Evolutionary conservation across 1,140 invertebrate genomes (phyloP).

Genomic region (Heliconius congener): DNA sequence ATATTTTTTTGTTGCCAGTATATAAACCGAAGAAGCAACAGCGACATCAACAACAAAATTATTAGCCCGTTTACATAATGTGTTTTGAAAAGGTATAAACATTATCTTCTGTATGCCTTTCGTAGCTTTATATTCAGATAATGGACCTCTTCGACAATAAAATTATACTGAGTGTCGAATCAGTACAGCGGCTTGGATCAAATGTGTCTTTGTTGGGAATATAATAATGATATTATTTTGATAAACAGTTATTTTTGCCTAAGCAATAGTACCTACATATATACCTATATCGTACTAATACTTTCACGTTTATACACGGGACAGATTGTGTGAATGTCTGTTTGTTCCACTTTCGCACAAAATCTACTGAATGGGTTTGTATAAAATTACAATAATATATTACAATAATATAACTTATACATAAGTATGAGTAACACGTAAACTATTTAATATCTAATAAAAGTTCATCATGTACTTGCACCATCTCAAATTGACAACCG

Average conservation of each 20-base stretch:
- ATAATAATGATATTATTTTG: conserved; percentile 7
- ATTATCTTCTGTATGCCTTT: conserved; percentile 26
- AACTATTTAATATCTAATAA: too few species aligned
- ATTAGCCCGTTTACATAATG: conserved; percentile 29
- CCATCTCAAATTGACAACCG: too few species aligned
- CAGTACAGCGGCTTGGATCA: conserved; percentile 7
- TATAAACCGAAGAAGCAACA: not conserved
- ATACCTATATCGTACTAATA: too few species aligned
- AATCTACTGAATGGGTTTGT: too few species aligned
- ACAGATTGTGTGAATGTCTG: too few species aligned
- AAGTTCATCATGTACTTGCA: too few species aligned
- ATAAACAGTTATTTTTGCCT: not conserved
- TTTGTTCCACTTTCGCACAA: too few species aligned
- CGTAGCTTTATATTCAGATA: conserved; percentile 31
- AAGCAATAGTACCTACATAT: not conserved
- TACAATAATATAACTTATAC: too few species aligned
- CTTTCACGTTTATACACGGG: too few species aligned
- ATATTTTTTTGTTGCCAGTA: conserved; percentile 3
- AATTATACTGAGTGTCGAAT: conserved; percentile 39
- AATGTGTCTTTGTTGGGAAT: not conserved
- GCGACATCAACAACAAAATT: conserved; percentile 25
- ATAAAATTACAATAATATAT: too few species aligned
- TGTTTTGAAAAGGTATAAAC: conserved; percentile 29
- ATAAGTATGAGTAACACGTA: too few species aligned
- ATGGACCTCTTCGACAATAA: conserved; percentile 35